A percentile compares a stretch with the other conserved stretches of the same genome.
These are phyloP conservation scores for Leontocebus nigricollis DNA, from an alignment of 2,797 vertebrate genomes.

Conservation along the genomic window DNA sequence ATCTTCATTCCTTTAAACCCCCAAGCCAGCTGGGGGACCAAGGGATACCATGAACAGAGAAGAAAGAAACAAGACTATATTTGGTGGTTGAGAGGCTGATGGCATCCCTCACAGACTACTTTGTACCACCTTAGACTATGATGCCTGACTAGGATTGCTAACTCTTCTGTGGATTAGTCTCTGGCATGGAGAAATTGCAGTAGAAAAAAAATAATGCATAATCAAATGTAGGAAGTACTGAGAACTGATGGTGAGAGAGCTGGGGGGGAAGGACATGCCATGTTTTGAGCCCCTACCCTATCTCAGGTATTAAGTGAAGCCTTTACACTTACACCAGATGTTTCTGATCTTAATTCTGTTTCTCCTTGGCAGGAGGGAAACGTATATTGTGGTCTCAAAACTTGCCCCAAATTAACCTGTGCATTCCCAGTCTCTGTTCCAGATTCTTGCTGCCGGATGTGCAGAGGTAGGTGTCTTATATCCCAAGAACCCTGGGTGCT, in stretches of 20 bases:
- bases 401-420: slow-evolving; percentile 92
- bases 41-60: not conserved
- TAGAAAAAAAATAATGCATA: not conserved
- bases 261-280: not conserved
- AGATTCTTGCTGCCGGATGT: slow-evolving; percentile 95
- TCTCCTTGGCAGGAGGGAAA: slow-evolving; percentile 91
- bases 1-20: not conserved
- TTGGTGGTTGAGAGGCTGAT: not conserved
- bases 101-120: not conserved
- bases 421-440: slow-evolving; percentile 89
- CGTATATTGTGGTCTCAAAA: slow-evolving; percentile 97
- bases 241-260: not conserved
- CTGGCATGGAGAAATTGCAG: not conserved
- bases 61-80: not conserved
- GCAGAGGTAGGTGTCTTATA: slow-evolving; percentile 90
- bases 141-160: not conserved
- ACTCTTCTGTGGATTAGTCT: slow-evolving; percentile 28
- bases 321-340: not conserved
- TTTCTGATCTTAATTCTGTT: slow-evolving; percentile 56
- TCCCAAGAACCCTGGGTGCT: not conserved
- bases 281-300: not conserved
- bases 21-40: not conserved
- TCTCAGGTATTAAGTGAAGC: not conserved
- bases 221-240: not conserved
- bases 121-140: not conserved